These are phyloP conservation scores for Pontoporia blainvillei DNA, from an alignment of 2,113 vertebrate genomes.

Conservation along the genomic window DNA sequence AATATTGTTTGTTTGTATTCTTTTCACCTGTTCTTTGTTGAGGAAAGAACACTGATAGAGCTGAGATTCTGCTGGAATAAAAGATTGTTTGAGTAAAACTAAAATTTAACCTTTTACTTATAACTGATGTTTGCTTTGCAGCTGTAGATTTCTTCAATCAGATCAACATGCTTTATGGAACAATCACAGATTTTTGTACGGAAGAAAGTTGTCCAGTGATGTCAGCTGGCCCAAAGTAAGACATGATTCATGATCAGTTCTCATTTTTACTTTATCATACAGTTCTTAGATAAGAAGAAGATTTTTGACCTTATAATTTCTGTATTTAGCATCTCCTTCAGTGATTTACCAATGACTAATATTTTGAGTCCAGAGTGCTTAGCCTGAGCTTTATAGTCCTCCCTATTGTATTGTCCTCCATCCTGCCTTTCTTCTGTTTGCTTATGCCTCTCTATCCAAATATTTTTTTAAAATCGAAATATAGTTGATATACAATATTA, in stretches of 20 bases:
- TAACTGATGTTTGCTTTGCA: constrained; percentile 67
- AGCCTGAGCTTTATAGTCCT: neutral
- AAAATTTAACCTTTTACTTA: constrained; percentile 25
- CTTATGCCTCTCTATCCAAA: neutral
- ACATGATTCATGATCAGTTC: neutral
- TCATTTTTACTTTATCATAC: neutral
- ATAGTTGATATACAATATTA: neutral
- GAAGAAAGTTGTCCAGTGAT: constrained; percentile 90
- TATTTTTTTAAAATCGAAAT: neutral
- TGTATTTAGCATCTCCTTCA: neutral
- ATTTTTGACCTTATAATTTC: neutral
- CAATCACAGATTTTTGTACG: constrained; percentile 91
- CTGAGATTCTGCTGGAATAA: constrained; percentile 15
- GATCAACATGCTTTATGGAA: constrained; percentile 93
- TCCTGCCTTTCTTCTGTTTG: neutral
- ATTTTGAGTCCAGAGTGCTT: neutral
- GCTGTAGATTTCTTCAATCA: constrained; percentile 94
- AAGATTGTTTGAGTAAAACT: constrained; percentile 11
- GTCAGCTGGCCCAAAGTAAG: constrained; percentile 92
- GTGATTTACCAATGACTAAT: neutral
- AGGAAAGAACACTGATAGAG: neutral
- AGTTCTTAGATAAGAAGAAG: neutral
- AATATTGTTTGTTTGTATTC: neutral
- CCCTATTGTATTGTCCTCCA: neutral
- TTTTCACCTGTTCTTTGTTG: neutral